Base-by-base conservation (phyloP, 2,797 vertebrate genomes). In the Botia kubotai region DNA sequence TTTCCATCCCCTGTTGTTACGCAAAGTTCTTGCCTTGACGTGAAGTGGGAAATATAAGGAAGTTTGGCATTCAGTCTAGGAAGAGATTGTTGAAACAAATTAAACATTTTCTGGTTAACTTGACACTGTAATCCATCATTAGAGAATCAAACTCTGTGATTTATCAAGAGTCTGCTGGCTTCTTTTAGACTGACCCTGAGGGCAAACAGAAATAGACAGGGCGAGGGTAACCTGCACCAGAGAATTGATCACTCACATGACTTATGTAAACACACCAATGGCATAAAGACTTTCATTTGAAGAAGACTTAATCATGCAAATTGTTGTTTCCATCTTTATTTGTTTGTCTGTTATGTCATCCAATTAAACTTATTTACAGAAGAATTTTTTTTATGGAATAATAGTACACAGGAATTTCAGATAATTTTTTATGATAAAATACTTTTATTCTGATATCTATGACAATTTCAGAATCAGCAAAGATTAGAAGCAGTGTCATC, bases 61-160 rank as follows among this genome's bases (percentile, higher is more conserved):
- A 81, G 33, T 81, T 94, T 97, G 95, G 96, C 95, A 94, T 95
- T 94, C 93, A 90, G 95, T 95, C 95, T 96, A 95, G 95, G 95
- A 95, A 96, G 94, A 95, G 96, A 97, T 97, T 96, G 97, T 97
- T 96, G 95, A 96, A 96, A 97, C 95, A 97, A 97, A 98, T 98
- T 95, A 96, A 98, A 97, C 95, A 93, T 96, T 96, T 95, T 96
- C 96, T 95, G 92, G 96, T 97, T 95, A 96, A 96, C 98, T 95
- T 97, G 96, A 95, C 95, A 95, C 94, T 93, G 94, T 96, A 96
- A 97, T 98, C 95, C 95, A 96, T 98, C 96, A 98, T 95, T 95
- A 94, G 94, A 93, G 95, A 96, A 96, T 95, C 93, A 93, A 95
- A 96, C 95, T 95, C 94, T 93, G 93, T 94, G 94, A 96, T 95